Evolutionary conservation across 2,113 vertebrate species (phyloP), one percentile per base, ranked within the genome.

Genomic region (Mirounga angustirostris): DNA sequence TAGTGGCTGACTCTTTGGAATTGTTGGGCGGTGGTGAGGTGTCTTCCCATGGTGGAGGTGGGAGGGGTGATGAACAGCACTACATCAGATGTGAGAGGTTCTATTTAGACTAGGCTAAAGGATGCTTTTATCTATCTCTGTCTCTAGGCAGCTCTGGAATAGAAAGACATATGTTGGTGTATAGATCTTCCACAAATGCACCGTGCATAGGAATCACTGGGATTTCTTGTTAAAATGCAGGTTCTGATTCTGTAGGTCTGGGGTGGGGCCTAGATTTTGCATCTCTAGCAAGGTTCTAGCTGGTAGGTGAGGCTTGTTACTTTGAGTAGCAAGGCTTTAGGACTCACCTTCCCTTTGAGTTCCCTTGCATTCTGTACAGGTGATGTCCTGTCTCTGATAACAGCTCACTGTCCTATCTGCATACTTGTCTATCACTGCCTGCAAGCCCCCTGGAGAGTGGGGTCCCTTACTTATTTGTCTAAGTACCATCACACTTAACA

Each of bases 1-100:
- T 88, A 88, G 73, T 76, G 85, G 50, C 43, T 87, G 61, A 73
- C 82, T 76, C 33, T 89, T 90, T 83, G 19, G 67, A 69, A 87
- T 79, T 59, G 33, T 46, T 95, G n/a, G 15, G 22, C 10, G n/a
- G 4, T 43, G 11, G 5, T 9, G n/a, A 94, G 28, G 74, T 21
- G n/a, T 81, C 33, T 86, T 96, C 78, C 33, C 12, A 19, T 30
- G 30, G 14, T 50, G 13, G 28, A 19, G 12, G 56, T 69, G 40
- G 18, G 30, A 92, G 40, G 52, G 2, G 14, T 74, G 36, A 30
- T n/a, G 46, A n/a, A 5, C 1, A 93, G 24, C n/a, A 33, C 43
- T 54, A 63, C 43, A 59, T 50, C 7, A 33, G n/a, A 65, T 58
- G 90, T 52, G 22, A 56, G 54, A 92, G 54, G 3, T 54, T 65